Conservation (phyloP, 2,797 vertebrate species). For the Enteromius paludinosus region DNA sequence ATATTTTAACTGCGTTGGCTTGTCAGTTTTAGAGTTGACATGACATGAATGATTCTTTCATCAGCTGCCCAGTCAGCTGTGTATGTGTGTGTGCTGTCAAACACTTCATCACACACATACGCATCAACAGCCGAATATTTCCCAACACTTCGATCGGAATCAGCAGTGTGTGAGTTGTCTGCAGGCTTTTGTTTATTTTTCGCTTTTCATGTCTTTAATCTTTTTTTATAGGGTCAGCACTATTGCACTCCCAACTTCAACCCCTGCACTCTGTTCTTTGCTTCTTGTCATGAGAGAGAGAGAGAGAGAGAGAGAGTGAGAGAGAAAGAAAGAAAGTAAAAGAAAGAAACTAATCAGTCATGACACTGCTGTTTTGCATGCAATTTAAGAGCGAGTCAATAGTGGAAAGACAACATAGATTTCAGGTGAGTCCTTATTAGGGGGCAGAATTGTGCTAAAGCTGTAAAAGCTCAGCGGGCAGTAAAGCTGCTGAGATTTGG, state of each 20-base stretch:
- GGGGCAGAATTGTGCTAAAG: slow-evolving; percentile 48
- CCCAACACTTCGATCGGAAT: slow-evolving; percentile 46
- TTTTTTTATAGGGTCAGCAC: slow-evolving; percentile 56
- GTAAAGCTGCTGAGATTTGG: slow-evolving; percentile 57
- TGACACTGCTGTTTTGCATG: slow-evolving; percentile 33
- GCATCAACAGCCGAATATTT: slow-evolving; percentile 27
- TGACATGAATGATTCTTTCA: slow-evolving; percentile 55
- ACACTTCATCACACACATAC: slow-evolving; percentile 32
- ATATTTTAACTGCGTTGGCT: slow-evolving; percentile 42
- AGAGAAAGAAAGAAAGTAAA: not conserved
- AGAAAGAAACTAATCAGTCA: slow-evolving; percentile 4
- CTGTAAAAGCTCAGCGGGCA: slow-evolving; percentile 51
- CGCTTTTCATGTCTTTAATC: slow-evolving; percentile 47
- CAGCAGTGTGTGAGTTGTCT: slow-evolving; percentile 49
- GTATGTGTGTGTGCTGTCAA: slow-evolving; percentile 27
- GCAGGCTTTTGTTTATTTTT: slow-evolving; percentile 51
- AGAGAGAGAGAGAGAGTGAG: slow-evolving; percentile 18
- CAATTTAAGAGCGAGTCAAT: slow-evolving; percentile 37
- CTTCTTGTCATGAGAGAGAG: slow-evolving; percentile 10
- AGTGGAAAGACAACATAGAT: slow-evolving; percentile 37
- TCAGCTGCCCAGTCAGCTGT: slow-evolving; percentile 48
- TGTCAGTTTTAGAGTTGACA: slow-evolving; percentile 50
- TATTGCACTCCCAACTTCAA: slow-evolving; percentile 33
- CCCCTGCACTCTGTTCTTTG: not conserved
- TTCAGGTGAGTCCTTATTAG: slow-evolving; percentile 45